Evolutionary conservation across 1,140 invertebrate species (phyloP).

Genomic region (Ctenoplectra terminalis): DNA sequence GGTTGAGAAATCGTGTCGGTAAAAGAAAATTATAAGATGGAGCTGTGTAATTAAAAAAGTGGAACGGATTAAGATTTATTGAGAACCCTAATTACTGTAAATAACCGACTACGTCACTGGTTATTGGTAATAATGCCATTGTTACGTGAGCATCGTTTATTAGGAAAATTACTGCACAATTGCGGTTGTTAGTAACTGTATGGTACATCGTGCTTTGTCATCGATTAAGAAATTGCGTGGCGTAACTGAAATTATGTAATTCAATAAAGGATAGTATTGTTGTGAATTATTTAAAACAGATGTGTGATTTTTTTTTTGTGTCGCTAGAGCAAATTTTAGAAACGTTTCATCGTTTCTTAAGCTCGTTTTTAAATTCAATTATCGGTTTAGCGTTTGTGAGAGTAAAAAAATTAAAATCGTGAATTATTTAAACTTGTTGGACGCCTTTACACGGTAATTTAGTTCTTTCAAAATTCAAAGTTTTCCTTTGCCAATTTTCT

Average conservation of each 20-base stretch:
- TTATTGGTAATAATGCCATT: neutral
- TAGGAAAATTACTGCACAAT: neutral
- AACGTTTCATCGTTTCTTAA: too few relatives aligned
- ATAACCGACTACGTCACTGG: neutral
- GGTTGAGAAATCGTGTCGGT: neutral
- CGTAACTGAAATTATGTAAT: neutral
- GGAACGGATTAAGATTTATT: neutral
- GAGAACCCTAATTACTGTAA: neutral
- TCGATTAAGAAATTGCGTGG: neutral
- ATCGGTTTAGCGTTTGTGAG: too few relatives aligned
- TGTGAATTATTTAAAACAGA: neutral
- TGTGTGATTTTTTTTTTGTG: neutral
- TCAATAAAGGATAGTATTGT: neutral
- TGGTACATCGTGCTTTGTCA: neutral
- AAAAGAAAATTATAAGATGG: neutral
- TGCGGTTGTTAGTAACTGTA: neutral
- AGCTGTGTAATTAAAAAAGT: neutral
- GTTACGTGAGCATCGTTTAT: neutral
- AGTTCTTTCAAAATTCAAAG: too few relatives aligned
- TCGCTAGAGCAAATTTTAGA: too few relatives aligned
- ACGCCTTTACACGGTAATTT: too few relatives aligned
- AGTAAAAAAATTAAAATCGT: too few relatives aligned
- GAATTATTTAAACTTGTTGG: too few relatives aligned
- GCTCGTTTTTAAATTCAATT: too few relatives aligned
- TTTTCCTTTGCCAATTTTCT: too few relatives aligned